A percentile compares a stretch with the other conserved stretches of the same genome.
phyloP scores from a whole-genome alignment of 2,797 vertebrate species.

The Lacerta bilineata region DNA sequence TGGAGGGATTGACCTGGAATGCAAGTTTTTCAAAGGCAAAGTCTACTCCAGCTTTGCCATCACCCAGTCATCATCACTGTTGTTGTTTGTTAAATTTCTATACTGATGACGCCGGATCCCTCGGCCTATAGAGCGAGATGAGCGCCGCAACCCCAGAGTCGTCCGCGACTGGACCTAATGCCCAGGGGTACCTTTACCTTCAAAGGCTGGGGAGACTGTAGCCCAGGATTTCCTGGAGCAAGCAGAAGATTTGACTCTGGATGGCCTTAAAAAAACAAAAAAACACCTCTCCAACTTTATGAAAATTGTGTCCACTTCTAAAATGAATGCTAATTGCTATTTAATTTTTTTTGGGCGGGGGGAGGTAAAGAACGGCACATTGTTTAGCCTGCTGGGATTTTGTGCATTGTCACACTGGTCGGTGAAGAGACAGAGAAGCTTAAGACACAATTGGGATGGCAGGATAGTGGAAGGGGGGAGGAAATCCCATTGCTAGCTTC shows the following conservation, averaged over 20 bases:
- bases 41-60: too few relatives aligned
- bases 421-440: neutral
- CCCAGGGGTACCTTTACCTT: too few relatives aligned
- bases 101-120: too few relatives aligned
- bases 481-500: rapidly evolving
- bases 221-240: neutral
- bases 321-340: neutral
- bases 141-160: too few relatives aligned
- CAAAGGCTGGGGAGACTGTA: neutral
- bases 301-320: neutral
- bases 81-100: too few relatives aligned
- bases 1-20: too few relatives aligned
- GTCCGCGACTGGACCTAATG: too few relatives aligned
- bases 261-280: neutral
- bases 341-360: neutral
- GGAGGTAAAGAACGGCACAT: too few relatives aligned
- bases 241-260: neutral
- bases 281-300: neutral
- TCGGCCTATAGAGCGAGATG: too few relatives aligned
- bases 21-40: too few relatives aligned
- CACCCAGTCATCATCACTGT: too few relatives aligned
- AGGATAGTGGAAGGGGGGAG: too few relatives aligned
- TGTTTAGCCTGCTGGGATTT: neutral
- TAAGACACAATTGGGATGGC: neutral
- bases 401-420: neutral